Conservation (phyloP, 2,888 invertebrate genomes). For the Drosophila paramelanica region DNA sequence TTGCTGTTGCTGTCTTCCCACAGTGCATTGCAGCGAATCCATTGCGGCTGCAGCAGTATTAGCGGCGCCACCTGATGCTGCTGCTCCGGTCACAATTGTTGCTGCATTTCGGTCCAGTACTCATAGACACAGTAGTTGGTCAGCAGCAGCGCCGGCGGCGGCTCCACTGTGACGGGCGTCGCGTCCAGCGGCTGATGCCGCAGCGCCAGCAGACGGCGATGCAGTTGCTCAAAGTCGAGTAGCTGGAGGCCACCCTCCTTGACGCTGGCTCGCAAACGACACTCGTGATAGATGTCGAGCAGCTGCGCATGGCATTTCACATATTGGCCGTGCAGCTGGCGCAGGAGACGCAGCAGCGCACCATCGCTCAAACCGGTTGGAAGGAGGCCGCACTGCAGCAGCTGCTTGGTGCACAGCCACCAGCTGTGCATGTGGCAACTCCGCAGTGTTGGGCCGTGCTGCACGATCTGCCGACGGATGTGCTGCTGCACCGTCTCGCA, state of each 20-base stretch:
- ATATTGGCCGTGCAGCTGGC: background rate
- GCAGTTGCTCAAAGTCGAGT: slow-evolving; percentile 8
- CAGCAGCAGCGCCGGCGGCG: background rate
- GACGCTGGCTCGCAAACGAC: slow-evolving; percentile 6
- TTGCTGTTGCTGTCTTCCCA: background rate
- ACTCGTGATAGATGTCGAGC: background rate
- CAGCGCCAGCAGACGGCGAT: background rate
- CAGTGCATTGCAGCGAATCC: too few species aligned
- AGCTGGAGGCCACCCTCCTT: background rate
- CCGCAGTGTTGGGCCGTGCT: background rate
- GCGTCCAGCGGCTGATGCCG: background rate
- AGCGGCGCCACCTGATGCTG: slow-evolving; percentile 77
- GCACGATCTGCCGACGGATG: background rate
- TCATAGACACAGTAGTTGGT: slow-evolving; percentile 86
- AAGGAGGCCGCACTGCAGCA: background rate
- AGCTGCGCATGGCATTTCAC: background rate
- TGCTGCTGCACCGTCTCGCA: background rate
- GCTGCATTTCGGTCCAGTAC: slow-evolving; percentile 4
- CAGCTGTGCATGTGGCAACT: slow-evolving; percentile 2
- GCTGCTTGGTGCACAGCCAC: background rate
- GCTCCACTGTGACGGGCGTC: background rate
- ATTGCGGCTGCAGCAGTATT: too few species aligned
- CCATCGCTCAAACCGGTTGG: background rate
- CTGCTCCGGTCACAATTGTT: slow-evolving; percentile 81
- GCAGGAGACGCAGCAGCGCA: background rate